Evolutionary conservation across 2,113 vertebrate genomes (phyloP).

Genomic region (Coryphaenoides rupestris): DNA sequence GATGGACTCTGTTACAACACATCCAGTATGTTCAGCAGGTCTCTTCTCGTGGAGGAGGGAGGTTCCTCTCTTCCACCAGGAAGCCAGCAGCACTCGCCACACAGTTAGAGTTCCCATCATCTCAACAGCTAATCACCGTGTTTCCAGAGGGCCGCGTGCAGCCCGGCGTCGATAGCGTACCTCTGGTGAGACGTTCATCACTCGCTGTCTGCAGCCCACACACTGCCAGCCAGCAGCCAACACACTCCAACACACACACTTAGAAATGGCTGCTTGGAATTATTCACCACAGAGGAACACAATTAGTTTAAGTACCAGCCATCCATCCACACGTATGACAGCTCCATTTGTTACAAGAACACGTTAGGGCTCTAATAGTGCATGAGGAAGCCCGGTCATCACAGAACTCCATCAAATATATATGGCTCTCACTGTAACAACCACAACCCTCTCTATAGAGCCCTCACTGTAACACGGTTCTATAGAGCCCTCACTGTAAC

Average conservation of each 20-base stretch:
- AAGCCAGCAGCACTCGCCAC: too few relatives aligned
- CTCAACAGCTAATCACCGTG: constrained; percentile 3
- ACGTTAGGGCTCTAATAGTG: not conserved
- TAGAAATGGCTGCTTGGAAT: constrained; percentile 39
- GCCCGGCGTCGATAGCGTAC: constrained; percentile 33
- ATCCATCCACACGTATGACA: constrained; percentile 38
- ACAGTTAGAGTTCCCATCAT: too few relatives aligned
- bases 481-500: constrained; percentile 23
- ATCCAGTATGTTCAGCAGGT: too few relatives aligned
- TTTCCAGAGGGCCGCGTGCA: constrained; percentile 32
- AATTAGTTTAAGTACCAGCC: constrained; percentile 56
- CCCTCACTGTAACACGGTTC: constrained; percentile 32
- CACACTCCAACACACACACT: constrained; percentile 17
- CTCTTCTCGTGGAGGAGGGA: too few relatives aligned
- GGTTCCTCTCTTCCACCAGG: too few relatives aligned
- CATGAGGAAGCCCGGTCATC: too few relatives aligned
- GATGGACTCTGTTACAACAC: too few relatives aligned
- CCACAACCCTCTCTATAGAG: too few relatives aligned
- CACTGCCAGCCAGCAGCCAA: constrained; percentile 25
- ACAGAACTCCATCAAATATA: too few relatives aligned
- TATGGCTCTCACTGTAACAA: too few relatives aligned
- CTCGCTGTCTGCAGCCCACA: constrained; percentile 9
- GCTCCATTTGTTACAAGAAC: constrained; percentile 41
- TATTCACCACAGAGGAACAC: constrained; percentile 46
- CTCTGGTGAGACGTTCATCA: constrained; percentile 38